phyloP scores from a whole-genome alignment of 2,113 vertebrate species.

The Capreolus pygargus region DNA sequence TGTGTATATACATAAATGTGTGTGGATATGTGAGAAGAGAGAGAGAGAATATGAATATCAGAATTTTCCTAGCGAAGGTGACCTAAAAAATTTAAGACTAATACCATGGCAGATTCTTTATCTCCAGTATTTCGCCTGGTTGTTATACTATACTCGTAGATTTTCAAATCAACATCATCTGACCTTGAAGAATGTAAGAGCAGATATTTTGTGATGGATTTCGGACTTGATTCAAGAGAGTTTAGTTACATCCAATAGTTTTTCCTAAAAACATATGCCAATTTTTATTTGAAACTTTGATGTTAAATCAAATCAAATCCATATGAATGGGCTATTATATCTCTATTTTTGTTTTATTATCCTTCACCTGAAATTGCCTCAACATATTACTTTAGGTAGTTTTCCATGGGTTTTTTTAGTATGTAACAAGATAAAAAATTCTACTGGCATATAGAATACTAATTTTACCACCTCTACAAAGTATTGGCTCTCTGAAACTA shows the following conservation, averaged over 20 bases:
- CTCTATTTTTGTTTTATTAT: not conserved
- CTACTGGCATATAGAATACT: not conserved
- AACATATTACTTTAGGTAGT: not conserved
- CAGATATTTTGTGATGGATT: not conserved
- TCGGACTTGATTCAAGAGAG: not conserved
- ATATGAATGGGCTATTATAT: not conserved
- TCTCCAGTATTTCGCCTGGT: not conserved
- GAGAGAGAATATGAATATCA: not conserved
- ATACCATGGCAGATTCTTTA: not conserved
- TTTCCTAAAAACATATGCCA: not conserved
- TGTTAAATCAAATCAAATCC: not conserved
- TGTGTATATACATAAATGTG: not conserved
- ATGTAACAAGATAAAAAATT: not conserved
- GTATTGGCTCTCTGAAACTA: not conserved
- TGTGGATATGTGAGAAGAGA: not conserved
- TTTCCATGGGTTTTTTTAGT: not conserved
- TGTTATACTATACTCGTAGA: not conserved
- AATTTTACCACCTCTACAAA: not conserved
- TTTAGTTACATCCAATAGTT: not conserved
- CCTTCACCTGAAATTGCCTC: not conserved
- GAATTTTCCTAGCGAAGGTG: not conserved
- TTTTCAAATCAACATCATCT: not conserved
- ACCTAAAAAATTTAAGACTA: not conserved
- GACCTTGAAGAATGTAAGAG: not conserved
- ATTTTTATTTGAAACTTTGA: slow-evolving; percentile 7